Conservation (phyloP, 2,797 vertebrate species). For the Diglossa cyanea region DNA sequence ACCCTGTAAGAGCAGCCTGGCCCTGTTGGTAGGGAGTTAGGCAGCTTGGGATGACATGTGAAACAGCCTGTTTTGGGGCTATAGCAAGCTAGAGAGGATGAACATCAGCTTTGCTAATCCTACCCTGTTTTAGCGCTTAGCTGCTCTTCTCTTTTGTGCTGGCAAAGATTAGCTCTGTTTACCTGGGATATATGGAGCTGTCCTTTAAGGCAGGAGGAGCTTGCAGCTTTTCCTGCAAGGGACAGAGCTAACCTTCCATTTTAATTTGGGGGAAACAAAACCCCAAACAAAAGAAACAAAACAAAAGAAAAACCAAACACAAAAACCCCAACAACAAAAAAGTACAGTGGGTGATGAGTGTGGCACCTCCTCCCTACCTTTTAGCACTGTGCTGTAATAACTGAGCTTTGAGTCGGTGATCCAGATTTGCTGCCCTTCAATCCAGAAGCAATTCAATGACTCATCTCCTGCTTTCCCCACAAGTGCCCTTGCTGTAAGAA, state of each 20-base stretch:
- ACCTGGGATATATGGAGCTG: neutral
- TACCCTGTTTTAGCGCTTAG: neutral
- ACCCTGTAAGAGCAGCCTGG: neutral
- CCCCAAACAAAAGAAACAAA: neutral
- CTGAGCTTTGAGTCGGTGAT: neutral
- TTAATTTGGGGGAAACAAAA: neutral
- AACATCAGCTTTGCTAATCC: neutral
- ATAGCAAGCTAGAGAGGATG: neutral
- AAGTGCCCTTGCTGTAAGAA: neutral
- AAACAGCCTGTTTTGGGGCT: neutral
- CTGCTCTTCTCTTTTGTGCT: neutral
- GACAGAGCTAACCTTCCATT: neutral
- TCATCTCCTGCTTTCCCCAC: neutral
- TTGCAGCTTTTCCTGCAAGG: neutral
- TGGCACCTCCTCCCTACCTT: neutral
- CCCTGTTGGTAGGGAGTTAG: neutral
- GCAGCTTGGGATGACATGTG: neutral
- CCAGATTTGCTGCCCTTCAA: neutral
- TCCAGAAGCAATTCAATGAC: neutral
- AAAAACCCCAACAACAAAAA: neutral
- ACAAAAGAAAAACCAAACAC: neutral
- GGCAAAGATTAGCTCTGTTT: neutral
- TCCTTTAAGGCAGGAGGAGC: neutral
- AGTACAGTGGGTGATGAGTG: fast-evolving
- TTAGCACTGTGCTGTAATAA: neutral